phyloP scores from a whole-genome alignment of 2,113 vertebrate genomes.

The Salvelinus alpinus region DNA sequence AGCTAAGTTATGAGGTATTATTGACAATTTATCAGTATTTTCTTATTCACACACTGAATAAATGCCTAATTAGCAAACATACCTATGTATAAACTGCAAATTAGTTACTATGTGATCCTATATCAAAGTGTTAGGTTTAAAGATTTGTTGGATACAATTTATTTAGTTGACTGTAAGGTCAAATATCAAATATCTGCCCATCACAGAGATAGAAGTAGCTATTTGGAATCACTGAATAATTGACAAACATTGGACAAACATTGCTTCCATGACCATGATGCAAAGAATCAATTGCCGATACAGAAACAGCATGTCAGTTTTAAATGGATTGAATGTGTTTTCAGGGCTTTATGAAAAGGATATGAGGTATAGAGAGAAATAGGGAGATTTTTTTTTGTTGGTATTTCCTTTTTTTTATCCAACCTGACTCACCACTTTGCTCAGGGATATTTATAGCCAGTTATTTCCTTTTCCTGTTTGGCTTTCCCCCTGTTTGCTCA shows the following conservation, averaged over 20 bases:
- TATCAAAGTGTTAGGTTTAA: too few species aligned
- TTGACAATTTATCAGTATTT: too few species aligned
- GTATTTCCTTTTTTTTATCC: constrained; percentile 27
- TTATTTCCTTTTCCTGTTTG: constrained; percentile 44
- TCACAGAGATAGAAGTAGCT: neutral
- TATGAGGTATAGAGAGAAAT: neutral
- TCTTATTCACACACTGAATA: too few species aligned
- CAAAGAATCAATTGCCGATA: neutral
- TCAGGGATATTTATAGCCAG: constrained; percentile 65
- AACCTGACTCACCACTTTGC: constrained; percentile 63
- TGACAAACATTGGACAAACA: neutral
- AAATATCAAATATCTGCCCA: neutral
- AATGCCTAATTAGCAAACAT: too few species aligned
- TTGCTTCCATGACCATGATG: neutral
- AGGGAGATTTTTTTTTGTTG: constrained; percentile 21
- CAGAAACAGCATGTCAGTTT: neutral
- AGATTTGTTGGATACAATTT: too few species aligned
- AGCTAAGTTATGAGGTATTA: too few species aligned
- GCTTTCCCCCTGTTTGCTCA: constrained; percentile 26
- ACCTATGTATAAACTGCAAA: too few species aligned
- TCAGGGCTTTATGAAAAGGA: constrained; percentile 31
- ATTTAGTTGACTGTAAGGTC: too few species aligned
- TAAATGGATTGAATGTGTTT: constrained; percentile 21
- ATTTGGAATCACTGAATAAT: constrained; percentile 1
- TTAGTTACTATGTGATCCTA: too few species aligned